Evolutionary conservation across 2,888 invertebrate species (phyloP).

Genomic region (Amaurobius ferox): DNA sequence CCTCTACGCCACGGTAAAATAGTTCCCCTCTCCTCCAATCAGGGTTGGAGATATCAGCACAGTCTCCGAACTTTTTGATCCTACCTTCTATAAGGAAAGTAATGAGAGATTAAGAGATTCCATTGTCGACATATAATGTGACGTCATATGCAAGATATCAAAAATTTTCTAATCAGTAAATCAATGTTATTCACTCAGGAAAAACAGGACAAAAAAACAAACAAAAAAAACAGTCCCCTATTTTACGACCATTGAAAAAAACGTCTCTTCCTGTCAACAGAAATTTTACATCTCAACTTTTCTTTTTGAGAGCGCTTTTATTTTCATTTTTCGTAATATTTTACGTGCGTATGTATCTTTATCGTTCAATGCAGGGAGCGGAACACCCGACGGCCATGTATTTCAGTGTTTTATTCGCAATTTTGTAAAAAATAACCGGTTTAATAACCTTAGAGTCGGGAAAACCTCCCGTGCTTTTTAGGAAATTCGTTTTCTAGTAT

Average conservation of each 20-base stretch:
- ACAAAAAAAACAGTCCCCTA: background rate
- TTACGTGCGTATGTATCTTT: background rate
- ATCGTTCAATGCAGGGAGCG: background rate
- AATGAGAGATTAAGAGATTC: too few species aligned
- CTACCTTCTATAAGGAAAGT: too few species aligned
- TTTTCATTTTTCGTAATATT: background rate
- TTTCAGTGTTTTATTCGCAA: background rate
- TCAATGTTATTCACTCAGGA: too few species aligned
- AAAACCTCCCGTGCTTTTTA: background rate
- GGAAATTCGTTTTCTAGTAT: background rate
- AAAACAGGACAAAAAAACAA: too few species aligned
- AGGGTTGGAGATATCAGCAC: too few species aligned
- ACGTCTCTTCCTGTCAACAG: background rate
- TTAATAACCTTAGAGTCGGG: background rate
- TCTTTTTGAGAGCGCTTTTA: background rate
- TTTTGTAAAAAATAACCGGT: constrained; percentile 1
- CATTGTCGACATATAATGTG: too few species aligned
- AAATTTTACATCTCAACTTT: background rate
- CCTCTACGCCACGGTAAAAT: too few species aligned
- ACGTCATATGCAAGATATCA: too few species aligned
- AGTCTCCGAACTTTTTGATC: too few species aligned
- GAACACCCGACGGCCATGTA: background rate
- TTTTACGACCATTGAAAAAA: background rate
- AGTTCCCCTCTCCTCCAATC: too few species aligned
- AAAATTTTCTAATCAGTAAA: too few species aligned